phyloP scores from a whole-genome alignment of 2,113 vertebrate genomes.

The Lonchura striata region DNA sequence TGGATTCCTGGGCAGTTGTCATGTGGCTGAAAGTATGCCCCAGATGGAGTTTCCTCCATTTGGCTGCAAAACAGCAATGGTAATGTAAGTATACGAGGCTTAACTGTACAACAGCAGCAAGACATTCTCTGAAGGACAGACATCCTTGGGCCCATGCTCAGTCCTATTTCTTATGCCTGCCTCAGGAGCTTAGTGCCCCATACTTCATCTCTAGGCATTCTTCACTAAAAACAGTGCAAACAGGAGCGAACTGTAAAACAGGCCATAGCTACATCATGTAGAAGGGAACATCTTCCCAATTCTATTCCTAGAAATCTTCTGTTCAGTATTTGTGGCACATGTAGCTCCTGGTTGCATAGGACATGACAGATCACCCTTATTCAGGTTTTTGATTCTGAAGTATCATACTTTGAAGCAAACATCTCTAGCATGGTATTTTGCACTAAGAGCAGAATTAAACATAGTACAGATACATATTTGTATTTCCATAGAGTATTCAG shows the following conservation, averaged over 20 bases:
- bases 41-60: neutral
- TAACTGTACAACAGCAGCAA: neutral
- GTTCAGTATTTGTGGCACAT: neutral
- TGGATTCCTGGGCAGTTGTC: rapidly evolving
- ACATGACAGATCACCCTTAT: neutral
- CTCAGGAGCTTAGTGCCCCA: neutral
- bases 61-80: neutral
- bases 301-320: neutral
- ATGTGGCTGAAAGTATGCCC: neutral
- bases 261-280: neutral
- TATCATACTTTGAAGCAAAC: neutral
- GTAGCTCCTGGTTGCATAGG: neutral
- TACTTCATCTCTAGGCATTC: neutral
- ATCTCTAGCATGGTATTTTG: neutral
- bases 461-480: neutral
- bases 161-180: neutral
- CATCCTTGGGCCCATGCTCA: neutral
- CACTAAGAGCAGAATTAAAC: neutral
- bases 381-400: neutral
- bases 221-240: neutral
- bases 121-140: neutral
- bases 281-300: neutral
- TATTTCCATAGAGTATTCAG: neutral
- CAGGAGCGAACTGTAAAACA: neutral
- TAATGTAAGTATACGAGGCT: neutral